These are phyloP conservation scores for Hyperoplus lanceolatus DNA, from an alignment of 2,797 vertebrate genomes.

Conservation along the genomic window DNA sequence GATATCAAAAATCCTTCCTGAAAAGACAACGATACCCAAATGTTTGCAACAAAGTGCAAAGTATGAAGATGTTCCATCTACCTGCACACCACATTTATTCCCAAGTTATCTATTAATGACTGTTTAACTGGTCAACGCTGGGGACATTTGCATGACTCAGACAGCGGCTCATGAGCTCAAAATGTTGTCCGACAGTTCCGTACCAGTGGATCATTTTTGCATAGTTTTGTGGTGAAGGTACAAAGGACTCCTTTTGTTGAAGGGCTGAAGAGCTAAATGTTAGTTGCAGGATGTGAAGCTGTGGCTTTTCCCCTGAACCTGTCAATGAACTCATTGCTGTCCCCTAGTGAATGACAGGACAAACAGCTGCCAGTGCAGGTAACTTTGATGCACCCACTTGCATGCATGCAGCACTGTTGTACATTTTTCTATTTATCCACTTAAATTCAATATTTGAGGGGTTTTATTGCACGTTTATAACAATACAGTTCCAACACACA, in stretches of 20 bases:
- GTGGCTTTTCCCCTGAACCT: constrained; percentile 2
- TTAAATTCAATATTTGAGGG: constrained; percentile 5
- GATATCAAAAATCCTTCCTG: neutral
- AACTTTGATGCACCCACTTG: neutral
- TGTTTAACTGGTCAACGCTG: constrained; percentile 45
- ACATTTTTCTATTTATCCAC: neutral
- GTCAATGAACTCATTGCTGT: constrained; percentile 73
- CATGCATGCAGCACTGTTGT: neutral
- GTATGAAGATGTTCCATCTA: constrained; percentile 39
- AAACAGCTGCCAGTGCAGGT: constrained; percentile 31
- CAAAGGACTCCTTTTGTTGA: constrained; percentile 59
- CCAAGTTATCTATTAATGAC: constrained; percentile 73
- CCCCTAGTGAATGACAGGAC: constrained; percentile 70
- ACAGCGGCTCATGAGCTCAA: constrained; percentile 21
- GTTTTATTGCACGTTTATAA: constrained; percentile 9
- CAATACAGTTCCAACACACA: constrained; percentile 21
- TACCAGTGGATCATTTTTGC: constrained; percentile 54
- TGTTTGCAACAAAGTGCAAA: constrained; percentile 45
- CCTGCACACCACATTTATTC: constrained; percentile 30
- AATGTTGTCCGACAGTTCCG: constrained; percentile 37
- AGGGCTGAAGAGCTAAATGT: neutral
- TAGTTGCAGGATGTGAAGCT: constrained; percentile 18
- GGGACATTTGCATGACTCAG: constrained; percentile 77
- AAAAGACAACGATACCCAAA: constrained; percentile 39
- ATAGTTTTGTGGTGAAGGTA: constrained; percentile 47